Evolutionary conservation across 2,797 vertebrate genomes (phyloP), one percentile per base, ranked within the genome.

Genomic region (Lutjanus argentimaculatus): DNA sequence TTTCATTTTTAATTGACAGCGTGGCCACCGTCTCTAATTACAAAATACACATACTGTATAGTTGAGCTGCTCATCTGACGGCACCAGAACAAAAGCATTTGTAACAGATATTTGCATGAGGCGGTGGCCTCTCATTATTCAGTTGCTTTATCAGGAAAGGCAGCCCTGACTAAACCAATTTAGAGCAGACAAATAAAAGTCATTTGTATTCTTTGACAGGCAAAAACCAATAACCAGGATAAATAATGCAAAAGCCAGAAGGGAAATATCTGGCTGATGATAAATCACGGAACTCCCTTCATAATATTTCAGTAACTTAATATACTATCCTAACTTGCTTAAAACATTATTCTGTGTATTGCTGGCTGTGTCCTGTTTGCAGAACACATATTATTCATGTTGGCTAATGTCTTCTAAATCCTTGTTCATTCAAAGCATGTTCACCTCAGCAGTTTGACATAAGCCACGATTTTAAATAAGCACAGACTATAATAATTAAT

Each of bases 181-280:
- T 77, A 80, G 64, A 25, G 9, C 17, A 65, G 57, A 84, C 75
- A 85, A 85, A 86, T 84, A 72, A 86, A 85, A 83, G 58, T 75
- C 2, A 82, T 91, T 81, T 81, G 43, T 85, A 75, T 89, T 87
- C 62, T 86, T 61, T 81, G 74, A 79, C 79, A 66, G 64, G 51
- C 79, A 73, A 86, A 80, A 89, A 83, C 53, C 87, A 91, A 89
- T 89, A 86, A 79, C n/a, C 73, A 77, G 45, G 30, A 78, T 67
- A 61, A 70, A 75, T 77, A 75, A 80, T 64, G 58, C 45, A 77
- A 76, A 89, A 36, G 66, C 74, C 84, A 80, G 57, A 66, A 46
- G 82, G 84, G 83, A 85, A 85, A 88, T 87, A 88, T 80, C 57
- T 82, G 53, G 73, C 53, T 74, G 61, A 64, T 83, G 22, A 77